Base-by-base conservation (phyloP, 2,113 vertebrate species). In the Oenanthe oenanthe region DNA sequence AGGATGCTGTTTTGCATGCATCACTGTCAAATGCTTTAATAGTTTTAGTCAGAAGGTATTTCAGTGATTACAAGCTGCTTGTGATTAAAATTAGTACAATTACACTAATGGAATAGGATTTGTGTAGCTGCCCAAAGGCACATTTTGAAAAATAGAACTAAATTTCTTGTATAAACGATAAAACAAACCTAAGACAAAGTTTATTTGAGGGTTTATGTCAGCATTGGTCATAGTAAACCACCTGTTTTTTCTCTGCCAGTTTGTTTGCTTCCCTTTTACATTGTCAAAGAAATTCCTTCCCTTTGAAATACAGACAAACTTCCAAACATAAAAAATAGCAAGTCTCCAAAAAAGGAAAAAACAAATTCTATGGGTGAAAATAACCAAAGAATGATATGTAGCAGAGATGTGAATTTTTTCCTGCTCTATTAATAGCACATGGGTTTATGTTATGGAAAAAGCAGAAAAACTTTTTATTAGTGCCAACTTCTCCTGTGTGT, bases 1-100 rank as follows among this genome's bases (percentile, higher is more conserved):
- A 79, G 67, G 70, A 76, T 73, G 79, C 65, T 62, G 34, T 75
- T 82, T 68, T 88, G 71, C 70, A 72, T 77, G 80, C 53, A 73
- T 92, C 79, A 58, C 68, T 89, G 68, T 94, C 75, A 94, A 89
- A 73, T 76, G 68, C 36, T 89, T 36, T 79, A 83, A 83, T 45
- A 65, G 80, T 79, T 83, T 53, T 54, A 92, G 71, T 79, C 86
- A 80, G 63, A 92, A 74, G 45, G 53, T 79, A 90, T 85, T 88
- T 80, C 31, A 60, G 67, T 28, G 42, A 80, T 85, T 85, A 57
- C 65, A 80, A 90, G 85, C 45, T 85, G 71, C 67, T 88, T 88
- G 48, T 75, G 78, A 89, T 75, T 72, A 85, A 80, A 92, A 81
- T 76, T 72, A 88, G 77, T 72, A 61, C 45, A 78, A 70, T 82